Evolutionary conservation across 2,113 vertebrate genomes (phyloP).

Genomic region (Elgaria multicarinata): DNA sequence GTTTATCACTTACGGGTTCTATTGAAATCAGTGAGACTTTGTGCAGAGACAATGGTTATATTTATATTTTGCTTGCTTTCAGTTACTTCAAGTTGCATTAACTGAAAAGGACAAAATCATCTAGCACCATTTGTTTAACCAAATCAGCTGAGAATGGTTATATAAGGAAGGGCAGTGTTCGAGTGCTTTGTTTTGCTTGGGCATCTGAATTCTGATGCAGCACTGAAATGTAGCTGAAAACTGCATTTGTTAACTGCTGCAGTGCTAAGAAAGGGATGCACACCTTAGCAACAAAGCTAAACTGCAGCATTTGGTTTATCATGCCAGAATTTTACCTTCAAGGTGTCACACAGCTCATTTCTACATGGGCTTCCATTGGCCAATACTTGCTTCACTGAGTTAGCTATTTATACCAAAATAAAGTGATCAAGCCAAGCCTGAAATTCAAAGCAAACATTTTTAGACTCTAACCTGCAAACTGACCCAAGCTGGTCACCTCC

Average conservation of each 20-base stretch:
- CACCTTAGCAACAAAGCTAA: neutral
- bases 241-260: neutral
- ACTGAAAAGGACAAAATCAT: neutral
- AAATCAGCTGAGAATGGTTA: neutral
- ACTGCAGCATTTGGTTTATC: neutral
- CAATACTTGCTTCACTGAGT: neutral
- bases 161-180: neutral
- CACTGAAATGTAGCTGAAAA: neutral
- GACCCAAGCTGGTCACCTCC: too few relatives aligned
- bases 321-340: conserved; percentile 34
- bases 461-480: neutral
- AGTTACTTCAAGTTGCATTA: neutral
- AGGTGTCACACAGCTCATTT: neutral
- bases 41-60: neutral
- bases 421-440: conserved; percentile 4
- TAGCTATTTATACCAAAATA: conserved; percentile 10
- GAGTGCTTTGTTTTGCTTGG: neutral
- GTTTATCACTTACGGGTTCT: neutral
- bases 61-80: neutral
- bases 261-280: neutral
- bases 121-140: neutral
- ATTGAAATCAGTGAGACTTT: neutral
- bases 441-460: conserved; percentile 16
- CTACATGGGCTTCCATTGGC: neutral
- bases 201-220: neutral